Conservation (phyloP, 2,888 invertebrate genomes). For the Choristoneura rosaceana region DNA sequence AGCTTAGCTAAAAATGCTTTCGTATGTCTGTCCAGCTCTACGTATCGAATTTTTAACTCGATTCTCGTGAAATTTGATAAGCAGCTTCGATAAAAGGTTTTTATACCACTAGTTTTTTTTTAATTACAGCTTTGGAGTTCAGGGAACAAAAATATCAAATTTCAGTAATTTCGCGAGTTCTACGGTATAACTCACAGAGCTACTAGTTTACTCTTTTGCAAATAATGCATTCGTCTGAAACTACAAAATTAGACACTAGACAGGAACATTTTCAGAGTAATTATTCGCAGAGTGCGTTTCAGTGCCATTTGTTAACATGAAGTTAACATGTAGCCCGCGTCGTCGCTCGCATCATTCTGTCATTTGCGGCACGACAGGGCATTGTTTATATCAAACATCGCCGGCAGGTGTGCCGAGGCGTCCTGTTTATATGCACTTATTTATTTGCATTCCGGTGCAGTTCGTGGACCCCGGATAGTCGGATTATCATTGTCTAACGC, state of each 20-base stretch:
- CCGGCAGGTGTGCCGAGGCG: slow-evolving; percentile 77
- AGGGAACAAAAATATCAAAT: not conserved
- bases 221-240: not conserved
- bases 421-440: slow-evolving; percentile 79
- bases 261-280: not conserved
- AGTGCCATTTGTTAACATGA: too few species aligned
- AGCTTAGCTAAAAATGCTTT: too few species aligned
- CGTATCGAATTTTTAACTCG: too few species aligned
- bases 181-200: too few species aligned
- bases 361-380: slow-evolving; percentile 67
- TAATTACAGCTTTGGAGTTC: too few species aligned
- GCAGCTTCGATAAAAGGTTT: too few species aligned
- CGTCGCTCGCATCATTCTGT: slow-evolving; percentile 51
- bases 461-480: slow-evolving; percentile 74
- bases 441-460: slow-evolving; percentile 82
- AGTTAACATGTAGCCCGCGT: slow-evolving; percentile 48
- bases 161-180: not conserved
- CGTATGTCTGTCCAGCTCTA: too few species aligned
- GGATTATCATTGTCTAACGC: slow-evolving; percentile 72
- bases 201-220: too few species aligned
- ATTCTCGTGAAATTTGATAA: too few species aligned
- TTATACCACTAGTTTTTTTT: too few species aligned
- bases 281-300: slow-evolving; percentile 15
- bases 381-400: slow-evolving; percentile 78
- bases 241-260: not conserved